Evolutionary conservation across 2,113 vertebrate genomes (phyloP).

Genomic region (Oncorhynchus mykiss): DNA sequence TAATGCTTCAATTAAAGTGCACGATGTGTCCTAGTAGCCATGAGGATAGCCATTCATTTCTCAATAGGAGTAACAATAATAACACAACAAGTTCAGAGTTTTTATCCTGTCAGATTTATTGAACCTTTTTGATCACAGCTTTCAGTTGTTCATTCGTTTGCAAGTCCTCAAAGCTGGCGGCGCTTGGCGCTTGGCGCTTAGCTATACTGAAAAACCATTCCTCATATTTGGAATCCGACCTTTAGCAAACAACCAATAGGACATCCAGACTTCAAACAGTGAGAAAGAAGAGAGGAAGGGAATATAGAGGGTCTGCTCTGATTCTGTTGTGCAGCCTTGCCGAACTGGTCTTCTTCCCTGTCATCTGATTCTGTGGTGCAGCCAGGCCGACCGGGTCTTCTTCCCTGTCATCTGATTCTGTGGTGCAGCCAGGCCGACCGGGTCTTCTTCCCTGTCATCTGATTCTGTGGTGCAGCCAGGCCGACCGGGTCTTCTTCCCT

Average conservation of each 20-base stretch:
- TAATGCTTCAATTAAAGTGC: neutral
- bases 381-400: no score
- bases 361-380: no score
- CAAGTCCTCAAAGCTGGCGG: conserved; percentile 4
- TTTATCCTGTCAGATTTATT: neutral
- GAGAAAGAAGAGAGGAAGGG: conserved; percentile 14
- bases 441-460: no score
- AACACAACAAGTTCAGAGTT: neutral
- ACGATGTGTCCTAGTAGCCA: neutral
- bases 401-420: no score
- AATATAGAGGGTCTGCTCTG: no score
- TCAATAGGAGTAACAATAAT: neutral
- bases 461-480: no score
- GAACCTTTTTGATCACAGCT: neutral
- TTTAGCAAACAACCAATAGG: conserved; percentile 56
- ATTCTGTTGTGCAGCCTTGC: no score
- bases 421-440: no score
- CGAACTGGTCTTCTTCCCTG: no score
- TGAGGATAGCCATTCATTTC: neutral
- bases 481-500: no score
- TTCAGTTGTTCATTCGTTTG: conserved; percentile 14
- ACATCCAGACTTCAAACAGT: conserved; percentile 39
- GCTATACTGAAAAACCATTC: conserved; percentile 20
- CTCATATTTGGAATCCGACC: neutral
- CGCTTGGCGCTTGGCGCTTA: conserved; percentile 32